Percentiles rank a stretch among this genome's conserved stretches.
phyloP scores from a whole-genome alignment of 2,888 invertebrate species.

The Tholera decimalis region DNA sequence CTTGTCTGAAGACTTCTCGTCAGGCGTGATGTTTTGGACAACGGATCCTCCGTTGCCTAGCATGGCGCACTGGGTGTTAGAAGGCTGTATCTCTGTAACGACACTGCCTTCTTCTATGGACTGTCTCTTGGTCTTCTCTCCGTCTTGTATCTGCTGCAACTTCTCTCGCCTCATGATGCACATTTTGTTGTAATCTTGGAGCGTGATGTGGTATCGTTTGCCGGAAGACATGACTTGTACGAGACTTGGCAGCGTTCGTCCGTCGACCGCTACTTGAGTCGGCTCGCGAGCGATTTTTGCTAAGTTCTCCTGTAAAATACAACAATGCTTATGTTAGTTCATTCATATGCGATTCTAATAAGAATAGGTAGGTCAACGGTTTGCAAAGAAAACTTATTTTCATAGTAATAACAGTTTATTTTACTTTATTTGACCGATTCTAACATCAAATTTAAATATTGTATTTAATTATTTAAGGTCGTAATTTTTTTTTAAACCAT shows the following conservation, averaged over 20 bases:
- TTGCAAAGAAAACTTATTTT: too few species aligned
- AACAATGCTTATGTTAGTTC: not conserved
- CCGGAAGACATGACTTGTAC: conserved; percentile 95
- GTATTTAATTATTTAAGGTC: too few species aligned
- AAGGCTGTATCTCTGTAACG: conserved; percentile 84
- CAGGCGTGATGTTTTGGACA: conserved; percentile 74
- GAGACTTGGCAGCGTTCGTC: conserved; percentile 91
- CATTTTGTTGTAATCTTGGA: conserved; percentile 96
- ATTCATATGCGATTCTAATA: too few species aligned
- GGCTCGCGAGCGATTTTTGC: conserved; percentile 84
- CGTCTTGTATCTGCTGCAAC: conserved; percentile 91
- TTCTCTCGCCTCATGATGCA: conserved; percentile 94
- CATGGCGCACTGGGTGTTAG: conserved; percentile 69
- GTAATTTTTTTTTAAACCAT: too few species aligned
- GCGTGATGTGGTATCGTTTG: conserved; percentile 95
- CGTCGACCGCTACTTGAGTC: conserved; percentile 91
- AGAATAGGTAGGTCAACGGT: too few species aligned
- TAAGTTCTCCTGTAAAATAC: conserved; percentile 82
- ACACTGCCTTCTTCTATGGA: conserved; percentile 74
- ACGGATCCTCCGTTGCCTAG: conserved; percentile 85
- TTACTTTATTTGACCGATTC: too few species aligned
- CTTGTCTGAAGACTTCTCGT: conserved; percentile 75
- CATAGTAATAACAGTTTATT: too few species aligned
- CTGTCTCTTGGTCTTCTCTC: conserved; percentile 72
- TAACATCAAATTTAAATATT: too few species aligned